A percentile compares a stretch with the other conserved stretches of the same genome.
These are phyloP conservation scores for Zaprionus tsacasi DNA, from an alignment of 1,140 invertebrate genomes.

Conservation along the genomic window DNA sequence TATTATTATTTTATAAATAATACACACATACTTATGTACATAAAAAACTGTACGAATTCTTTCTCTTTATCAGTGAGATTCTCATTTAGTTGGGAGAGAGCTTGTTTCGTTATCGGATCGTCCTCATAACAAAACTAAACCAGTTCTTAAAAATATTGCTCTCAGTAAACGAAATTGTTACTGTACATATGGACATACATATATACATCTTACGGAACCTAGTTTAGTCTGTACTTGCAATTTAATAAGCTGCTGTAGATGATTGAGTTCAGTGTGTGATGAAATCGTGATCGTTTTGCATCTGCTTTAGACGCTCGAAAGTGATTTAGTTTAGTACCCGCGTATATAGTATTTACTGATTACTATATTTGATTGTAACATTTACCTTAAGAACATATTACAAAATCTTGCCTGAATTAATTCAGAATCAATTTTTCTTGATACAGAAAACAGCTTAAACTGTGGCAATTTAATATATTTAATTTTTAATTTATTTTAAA, in stretches of 20 bases:
- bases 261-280: conserved; percentile 1
- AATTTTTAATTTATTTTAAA: too few relatives aligned
- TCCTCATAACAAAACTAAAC: conserved; percentile 4
- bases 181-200: too few relatives aligned
- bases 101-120: conserved; percentile 3
- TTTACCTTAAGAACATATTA: too few relatives aligned
- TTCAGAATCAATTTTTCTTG: too few relatives aligned
- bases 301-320: background rate
- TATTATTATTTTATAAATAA: background rate
- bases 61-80: background rate
- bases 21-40: background rate
- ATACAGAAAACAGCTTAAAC: too few relatives aligned
- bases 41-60: too few relatives aligned
- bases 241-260: background rate
- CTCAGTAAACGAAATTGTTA: background rate
- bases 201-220: too few relatives aligned
- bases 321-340: background rate
- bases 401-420: too few relatives aligned
- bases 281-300: background rate
- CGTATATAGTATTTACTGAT: too few relatives aligned
- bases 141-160: background rate
- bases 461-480: too few relatives aligned
- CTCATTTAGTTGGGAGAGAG: background rate
- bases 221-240: background rate
- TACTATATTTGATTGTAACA: too few relatives aligned